Evolutionary conservation across 1,140 invertebrate genomes (phyloP), one percentile per base, ranked within the genome.

Genomic region (Leptopilina clavipes): DNA sequence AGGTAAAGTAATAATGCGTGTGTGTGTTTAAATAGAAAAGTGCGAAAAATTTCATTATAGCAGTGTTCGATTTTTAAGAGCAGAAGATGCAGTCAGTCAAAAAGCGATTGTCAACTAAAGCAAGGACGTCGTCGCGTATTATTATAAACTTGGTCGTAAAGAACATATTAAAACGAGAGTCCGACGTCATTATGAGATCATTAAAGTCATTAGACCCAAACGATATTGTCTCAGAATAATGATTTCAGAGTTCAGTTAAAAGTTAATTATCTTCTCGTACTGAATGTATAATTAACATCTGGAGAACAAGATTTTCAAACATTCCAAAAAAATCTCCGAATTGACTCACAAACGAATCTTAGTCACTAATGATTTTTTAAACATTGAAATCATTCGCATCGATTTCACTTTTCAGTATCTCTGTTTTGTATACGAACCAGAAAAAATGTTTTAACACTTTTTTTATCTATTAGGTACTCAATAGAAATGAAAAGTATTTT

Each of bases 171-270:
- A 65, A 65, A 31, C 12, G 9, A 31, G 25, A 31, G 22, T 65
- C 25, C 59, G 59, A 65, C 59, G 19, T 65, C 59, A 65, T 65
- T 65, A 65, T n/a, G 14, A 65, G 59, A 65, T 65, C 59, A 65
- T 65, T 31, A 37, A 65, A 65, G 22, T 65, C 59, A 37, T 37
- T 59, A 8, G 59, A 65, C 59, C 59, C 25, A 65, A 31, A 65
- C 59, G 11, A 65, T 65, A 65, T 65, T 65, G 22, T 65, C 59
- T n/a, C 59, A 59, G 18, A 65, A 11, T 6, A 31, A 65, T 31
- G 59, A 65, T 37, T 65, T 65, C 59, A 65, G 59, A 65, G 59
- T 37, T 11, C 59, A 65, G 59, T 14, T 65, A 31, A 65, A 65
- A 65, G 59, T 31, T 65, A 65, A 65, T 31, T 37, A 65, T 25